Percentiles rank a stretch among this genome's conserved stretches.
phyloP scores from a whole-genome alignment of 2,888 invertebrate species.

The Brachypalpus laphriformis region DNA sequence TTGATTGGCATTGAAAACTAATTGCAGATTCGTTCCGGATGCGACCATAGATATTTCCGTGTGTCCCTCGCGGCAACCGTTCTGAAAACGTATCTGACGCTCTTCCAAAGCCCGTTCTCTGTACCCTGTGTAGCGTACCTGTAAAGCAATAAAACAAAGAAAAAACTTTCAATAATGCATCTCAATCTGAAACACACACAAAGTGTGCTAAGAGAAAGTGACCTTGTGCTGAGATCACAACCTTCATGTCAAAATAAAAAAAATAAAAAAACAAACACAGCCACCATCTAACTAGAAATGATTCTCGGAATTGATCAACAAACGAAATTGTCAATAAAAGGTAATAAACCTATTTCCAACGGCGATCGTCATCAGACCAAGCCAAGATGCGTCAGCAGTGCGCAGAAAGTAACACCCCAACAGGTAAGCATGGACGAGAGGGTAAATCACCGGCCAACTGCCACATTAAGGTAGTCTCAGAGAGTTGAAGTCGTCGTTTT shows the following conservation, averaged over 20 bases:
- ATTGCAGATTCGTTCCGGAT: slow-evolving; percentile 96
- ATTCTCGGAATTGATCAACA: slow-evolving; percentile 53
- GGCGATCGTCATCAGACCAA: slow-evolving; percentile 5
- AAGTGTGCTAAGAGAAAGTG: slow-evolving; percentile 33
- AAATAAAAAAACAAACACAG: not conserved
- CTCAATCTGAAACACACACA: not conserved
- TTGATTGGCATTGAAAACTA: slow-evolving; percentile 89
- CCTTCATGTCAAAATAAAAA: not conserved
- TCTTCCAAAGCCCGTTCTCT: slow-evolving; percentile 96
- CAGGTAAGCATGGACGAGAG: slow-evolving; percentile 23
- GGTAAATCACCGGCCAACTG: slow-evolving; percentile 50
- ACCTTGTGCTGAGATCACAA: slow-evolving; percentile 16
- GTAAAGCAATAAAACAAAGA: slow-evolving; percentile 75
- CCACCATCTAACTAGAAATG: slow-evolving; percentile 14
- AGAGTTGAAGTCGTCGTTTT: slow-evolving; percentile 5
- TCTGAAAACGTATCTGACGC: slow-evolving; percentile 95
- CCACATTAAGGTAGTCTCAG: slow-evolving; percentile 6
- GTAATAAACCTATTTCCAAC: slow-evolving; percentile 51
- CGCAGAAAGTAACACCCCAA: slow-evolving; percentile 19
- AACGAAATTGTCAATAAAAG: slow-evolving; percentile 56
- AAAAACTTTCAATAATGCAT: not conserved
- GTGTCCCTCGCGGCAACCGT: slow-evolving; percentile 97
- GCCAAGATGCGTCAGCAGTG: slow-evolving; percentile 45
- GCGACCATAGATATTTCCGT: slow-evolving; percentile 98
- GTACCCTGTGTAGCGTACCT: slow-evolving; percentile 97